Evolutionary conservation across 2,888 invertebrate genomes (phyloP).

Genomic region (Drosophila phalerata): DNA sequence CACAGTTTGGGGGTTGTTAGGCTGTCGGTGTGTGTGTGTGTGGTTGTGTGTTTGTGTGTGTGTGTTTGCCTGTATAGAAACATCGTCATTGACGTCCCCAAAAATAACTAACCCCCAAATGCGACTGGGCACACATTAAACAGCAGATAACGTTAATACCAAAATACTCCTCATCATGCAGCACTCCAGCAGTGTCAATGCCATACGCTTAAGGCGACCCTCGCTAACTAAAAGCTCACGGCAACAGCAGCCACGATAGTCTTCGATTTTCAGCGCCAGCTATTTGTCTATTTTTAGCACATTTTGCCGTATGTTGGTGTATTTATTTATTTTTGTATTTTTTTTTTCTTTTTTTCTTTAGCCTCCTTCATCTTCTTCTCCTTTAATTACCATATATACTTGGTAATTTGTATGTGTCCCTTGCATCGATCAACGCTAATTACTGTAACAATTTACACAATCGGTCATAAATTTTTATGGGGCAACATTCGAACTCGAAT

Average conservation of each 20-base stretch:
- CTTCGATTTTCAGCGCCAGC: constrained; percentile 42
- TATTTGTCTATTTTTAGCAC: constrained; percentile 67
- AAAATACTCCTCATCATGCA: constrained; percentile 35
- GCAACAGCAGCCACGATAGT: constrained; percentile 14
- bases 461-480: constrained; percentile 1
- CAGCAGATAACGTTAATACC: constrained; percentile 21
- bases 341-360: constrained; percentile 4
- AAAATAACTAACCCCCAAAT: constrained; percentile 73
- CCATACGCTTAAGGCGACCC: constrained; percentile 48
- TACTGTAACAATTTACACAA: constrained; percentile 29
- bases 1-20: constrained; percentile 52
- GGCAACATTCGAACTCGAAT: constrained; percentile 9
- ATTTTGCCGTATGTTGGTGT: constrained; percentile 45
- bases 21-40: constrained; percentile 19
- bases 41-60: constrained; percentile 1
- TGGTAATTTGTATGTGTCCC: constrained; percentile 42
- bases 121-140: constrained; percentile 29
- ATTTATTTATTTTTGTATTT: neutral
- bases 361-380: neutral
- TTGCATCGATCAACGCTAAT: constrained; percentile 33
- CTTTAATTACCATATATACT: constrained; percentile 44
- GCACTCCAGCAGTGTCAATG: neutral
- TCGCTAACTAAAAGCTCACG: constrained; percentile 43
- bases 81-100: constrained; percentile 61
- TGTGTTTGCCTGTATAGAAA: constrained; percentile 26